These are phyloP conservation scores for Agrochola lychnidis DNA, from an alignment of 2,888 invertebrate genomes.

Conservation along the genomic window DNA sequence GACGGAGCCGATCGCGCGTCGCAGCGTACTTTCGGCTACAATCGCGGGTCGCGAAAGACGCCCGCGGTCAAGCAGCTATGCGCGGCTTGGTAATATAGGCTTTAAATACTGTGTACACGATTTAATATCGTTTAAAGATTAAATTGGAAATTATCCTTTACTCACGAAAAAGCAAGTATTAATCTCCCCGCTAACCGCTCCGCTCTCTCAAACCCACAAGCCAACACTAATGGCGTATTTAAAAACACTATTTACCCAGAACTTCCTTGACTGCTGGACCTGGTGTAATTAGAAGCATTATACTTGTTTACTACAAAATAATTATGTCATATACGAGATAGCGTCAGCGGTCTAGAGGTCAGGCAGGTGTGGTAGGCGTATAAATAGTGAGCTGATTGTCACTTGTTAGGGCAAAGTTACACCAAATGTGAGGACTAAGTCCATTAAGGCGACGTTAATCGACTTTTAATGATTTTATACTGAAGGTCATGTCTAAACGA, in stretches of 20 bases:
- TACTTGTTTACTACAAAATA: constrained; percentile 37
- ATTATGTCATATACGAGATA: constrained; percentile 9
- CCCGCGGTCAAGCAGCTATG: no score
- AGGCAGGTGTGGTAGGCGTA: not conserved
- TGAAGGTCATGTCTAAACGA: no score
- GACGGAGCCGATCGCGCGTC: no score
- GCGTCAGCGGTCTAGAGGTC: constrained; percentile 24
- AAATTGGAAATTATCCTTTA: no score
- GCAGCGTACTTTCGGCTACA: no score
- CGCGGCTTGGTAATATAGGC: no score
- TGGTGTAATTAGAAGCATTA: constrained; percentile 41
- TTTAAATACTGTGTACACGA: no score
- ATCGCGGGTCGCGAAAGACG: no score
- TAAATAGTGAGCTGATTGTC: not conserved
- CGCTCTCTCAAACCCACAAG: not conserved
- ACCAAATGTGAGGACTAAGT: no score
- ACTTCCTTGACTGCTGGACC: constrained; percentile 51
- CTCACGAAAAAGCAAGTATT: not conserved
- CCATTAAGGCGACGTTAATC: not conserved
- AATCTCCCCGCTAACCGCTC: not conserved
- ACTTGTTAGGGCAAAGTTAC: no score
- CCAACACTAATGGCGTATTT: constrained; percentile 6
- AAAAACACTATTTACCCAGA: constrained; percentile 20
- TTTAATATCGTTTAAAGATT: no score
- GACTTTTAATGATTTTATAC: no score